phyloP scores from a whole-genome alignment of 2,797 vertebrate species.

The Otolemur crassicaudatus region DNA sequence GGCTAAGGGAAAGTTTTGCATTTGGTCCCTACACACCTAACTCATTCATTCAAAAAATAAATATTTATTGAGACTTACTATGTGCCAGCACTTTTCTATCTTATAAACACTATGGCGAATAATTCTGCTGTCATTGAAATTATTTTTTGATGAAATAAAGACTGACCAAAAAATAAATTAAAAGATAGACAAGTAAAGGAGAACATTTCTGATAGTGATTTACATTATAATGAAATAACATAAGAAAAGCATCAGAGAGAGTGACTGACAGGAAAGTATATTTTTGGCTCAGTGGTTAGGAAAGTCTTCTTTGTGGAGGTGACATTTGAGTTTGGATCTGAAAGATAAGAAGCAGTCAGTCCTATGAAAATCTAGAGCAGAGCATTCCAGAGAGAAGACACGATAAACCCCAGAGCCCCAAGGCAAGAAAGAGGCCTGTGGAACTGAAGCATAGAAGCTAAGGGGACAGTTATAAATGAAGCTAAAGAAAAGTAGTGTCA shows the following conservation, averaged over 20 bases:
- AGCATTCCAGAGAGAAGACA: background rate
- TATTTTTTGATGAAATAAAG: background rate
- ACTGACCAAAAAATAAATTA: background rate
- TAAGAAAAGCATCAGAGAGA: background rate
- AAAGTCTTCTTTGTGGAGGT: background rate
- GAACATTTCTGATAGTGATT: background rate
- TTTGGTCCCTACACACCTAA: background rate
- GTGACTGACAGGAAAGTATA: background rate
- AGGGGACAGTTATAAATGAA: background rate
- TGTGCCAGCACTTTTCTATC: background rate
- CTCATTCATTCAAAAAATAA: background rate
- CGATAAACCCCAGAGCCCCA: background rate
- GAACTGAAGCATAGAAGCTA: background rate
- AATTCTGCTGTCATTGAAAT: background rate
- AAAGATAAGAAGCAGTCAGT: background rate
- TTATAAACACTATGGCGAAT: background rate
- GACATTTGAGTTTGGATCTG: background rate
- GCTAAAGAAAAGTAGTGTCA: background rate
- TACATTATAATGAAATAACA: background rate
- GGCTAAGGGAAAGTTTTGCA: background rate
- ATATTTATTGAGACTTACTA: background rate
- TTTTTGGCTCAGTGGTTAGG: background rate
- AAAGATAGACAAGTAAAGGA: constrained; percentile 7
- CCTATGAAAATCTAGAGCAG: background rate
- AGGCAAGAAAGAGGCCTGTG: background rate